Evolutionary conservation across 2,113 vertebrate species (phyloP), one percentile per base, ranked within the genome.

Genomic region (Anas platyrhynchos): DNA sequence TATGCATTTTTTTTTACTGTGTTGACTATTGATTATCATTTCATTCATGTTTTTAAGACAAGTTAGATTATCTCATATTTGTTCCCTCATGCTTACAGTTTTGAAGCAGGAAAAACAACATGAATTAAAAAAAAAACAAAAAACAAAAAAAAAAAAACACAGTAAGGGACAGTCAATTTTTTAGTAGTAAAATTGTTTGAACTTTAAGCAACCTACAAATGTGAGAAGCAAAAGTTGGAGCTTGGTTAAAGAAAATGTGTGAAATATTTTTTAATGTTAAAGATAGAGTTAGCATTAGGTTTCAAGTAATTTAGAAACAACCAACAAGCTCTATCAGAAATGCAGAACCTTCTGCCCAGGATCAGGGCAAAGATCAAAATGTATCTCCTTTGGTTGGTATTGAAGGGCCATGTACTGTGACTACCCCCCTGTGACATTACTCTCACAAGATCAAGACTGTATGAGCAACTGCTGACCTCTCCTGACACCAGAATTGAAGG

Each of bases 371-470:
- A 23, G 13, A 20, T 14, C 29, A 61, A 50, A 20, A 65, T 10
- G 1, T 7, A 1, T 62, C 34, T 66, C 13, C 20, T 62, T 50
- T 5, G 21, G 7, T 2, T 55, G 66, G 11, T 55, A 6, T 3
- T 54, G 58, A 46, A 50, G 66, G n/a, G 16, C 8, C 50, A 50
- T 9, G 6, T 11, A 6, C 16, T 74, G 38, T 50, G 68, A 11
- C 34, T 36, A 56, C 25, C 52, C 32, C 65, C 13, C 32, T 25
- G 9, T 61, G 38, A 29, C 25, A 2, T 10, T 21, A 25, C 67
- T 46, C 26, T 16, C 48, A 7, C 61, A 43, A 62, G 46, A 41
- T 62, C 36, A 43, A 61, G 83, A 38, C 83, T 20, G 36, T 46
- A 3, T 16, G 12, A 71, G 38, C 44, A 69, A 44, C 43, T 50